These are phyloP conservation scores for Pipra filicauda DNA, from an alignment of 2,113 vertebrate genomes.

Conservation along the genomic window DNA sequence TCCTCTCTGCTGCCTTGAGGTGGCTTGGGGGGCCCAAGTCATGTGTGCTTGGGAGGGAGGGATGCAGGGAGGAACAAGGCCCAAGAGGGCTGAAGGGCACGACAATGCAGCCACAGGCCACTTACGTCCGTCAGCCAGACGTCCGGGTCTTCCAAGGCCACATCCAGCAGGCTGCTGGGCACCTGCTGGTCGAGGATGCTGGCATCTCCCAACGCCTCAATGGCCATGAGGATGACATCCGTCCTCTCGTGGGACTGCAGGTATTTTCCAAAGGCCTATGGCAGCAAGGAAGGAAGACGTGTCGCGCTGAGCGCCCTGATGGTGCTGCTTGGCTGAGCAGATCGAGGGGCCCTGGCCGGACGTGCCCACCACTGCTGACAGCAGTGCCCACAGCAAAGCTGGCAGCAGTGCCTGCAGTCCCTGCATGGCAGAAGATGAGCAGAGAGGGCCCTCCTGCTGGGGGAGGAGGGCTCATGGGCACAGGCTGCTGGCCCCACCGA, in stretches of 20 bases:
- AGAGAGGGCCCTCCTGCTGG: neutral
- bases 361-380: neutral
- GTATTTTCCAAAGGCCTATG: neutral
- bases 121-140: neutral
- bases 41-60: neutral
- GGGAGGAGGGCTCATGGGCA: neutral
- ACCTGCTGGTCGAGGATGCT: neutral
- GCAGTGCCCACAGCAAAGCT: neutral
- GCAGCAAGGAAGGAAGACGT: neutral
- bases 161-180: neutral
- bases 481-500: neutral
- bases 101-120: too few relatives aligned
- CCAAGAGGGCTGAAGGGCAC: neutral
- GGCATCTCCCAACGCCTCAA: accelerated
- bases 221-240: neutral
- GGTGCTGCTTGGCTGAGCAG: neutral
- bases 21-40: neutral
- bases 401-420: neutral
- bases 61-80: neutral
- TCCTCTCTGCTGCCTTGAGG: accelerated
- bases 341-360: neutral
- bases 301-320: neutral
- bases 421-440: neutral
- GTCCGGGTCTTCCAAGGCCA: neutral
- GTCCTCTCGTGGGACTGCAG: neutral